Percentiles rank a stretch among this genome's conserved stretches.
These are phyloP conservation scores for Triplophysa bombifrons DNA, from an alignment of 2,797 vertebrate species.

Conservation along the genomic window DNA sequence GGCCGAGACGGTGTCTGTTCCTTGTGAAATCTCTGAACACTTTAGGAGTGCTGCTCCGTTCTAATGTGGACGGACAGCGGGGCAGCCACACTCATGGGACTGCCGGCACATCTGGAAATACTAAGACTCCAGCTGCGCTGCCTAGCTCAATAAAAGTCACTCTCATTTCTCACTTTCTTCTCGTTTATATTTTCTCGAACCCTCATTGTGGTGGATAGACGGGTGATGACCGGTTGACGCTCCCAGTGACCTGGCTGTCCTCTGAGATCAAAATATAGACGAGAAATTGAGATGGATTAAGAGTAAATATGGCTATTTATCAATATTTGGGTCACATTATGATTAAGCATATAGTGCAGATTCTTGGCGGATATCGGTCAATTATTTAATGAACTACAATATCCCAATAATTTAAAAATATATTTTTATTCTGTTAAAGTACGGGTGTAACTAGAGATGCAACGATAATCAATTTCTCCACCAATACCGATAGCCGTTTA, in stretches of 20 bases:
- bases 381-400: too few species aligned
- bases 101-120: constrained; percentile 56
- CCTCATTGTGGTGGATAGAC: constrained; percentile 29
- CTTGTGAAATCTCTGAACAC: constrained; percentile 43
- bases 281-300: constrained; percentile 1
- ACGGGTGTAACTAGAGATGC: too few species aligned
- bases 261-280: neutral
- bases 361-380: too few species aligned
- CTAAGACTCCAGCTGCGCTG: constrained; percentile 31
- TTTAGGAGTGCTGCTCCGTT: constrained; percentile 37
- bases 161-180: constrained; percentile 38
- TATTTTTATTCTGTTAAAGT: too few species aligned
- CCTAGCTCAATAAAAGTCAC: constrained; percentile 50
- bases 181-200: constrained; percentile 37
- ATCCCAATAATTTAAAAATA: too few species aligned
- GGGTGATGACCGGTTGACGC: constrained; percentile 3
- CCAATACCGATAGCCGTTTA: too few species aligned
- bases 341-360: neutral
- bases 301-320: neutral
- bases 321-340: neutral
- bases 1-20: constrained; percentile 43
- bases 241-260: constrained; percentile 22
- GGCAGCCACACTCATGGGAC: constrained; percentile 36
- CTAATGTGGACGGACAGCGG: constrained; percentile 38
- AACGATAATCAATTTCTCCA: too few species aligned